Base-by-base conservation (phyloP, 2,113 vertebrate genomes). In the Eurypyga helias region DNA sequence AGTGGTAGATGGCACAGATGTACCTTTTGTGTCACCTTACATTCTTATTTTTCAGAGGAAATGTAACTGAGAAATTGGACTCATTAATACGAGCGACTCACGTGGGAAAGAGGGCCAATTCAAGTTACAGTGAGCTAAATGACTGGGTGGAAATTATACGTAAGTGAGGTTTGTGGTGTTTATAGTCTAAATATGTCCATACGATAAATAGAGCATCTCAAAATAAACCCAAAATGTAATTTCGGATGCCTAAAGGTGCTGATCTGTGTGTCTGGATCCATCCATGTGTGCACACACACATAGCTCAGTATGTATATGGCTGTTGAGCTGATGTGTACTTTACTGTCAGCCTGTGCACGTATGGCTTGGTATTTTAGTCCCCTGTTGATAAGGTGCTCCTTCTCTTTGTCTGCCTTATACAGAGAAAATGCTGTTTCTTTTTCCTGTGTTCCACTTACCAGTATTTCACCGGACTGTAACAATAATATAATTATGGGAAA, bases 81-180 rank as follows among this genome's bases (percentile, higher is more conserved):
- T 94, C 96, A 15, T 95, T 99, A 73, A 90, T 98, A 65, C 94
- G 93, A 92, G 98, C 98, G 23, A 98, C 98, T 62, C 97, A 98
- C 4, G 57, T 99, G 24, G 99, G 98, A 33, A 98, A 87, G 91
- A 98, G 94, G 90, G 98, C 98, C 92, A 99, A 99, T 84, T 98
- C 99, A 16, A 95, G 98, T 94, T 72, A 96, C 69, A 78, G 54
- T 3, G 92, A 97, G 36, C 58, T 92, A 26, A 87, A 87, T 15
- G 99, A 98, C 96, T 99, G 99, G 99, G 83, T 98, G 26, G 96
- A 98, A 76, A 98, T 99, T 36, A 98, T 97, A 41, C 97, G 99
- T 99, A 91, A 99, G 99, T 98, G 71, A 60, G 7, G n/a, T 38
- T 92, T 71, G 46, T 45, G 58, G 17, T 86, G 48, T 89, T 66